Conservation (phyloP, 2,113 vertebrate species). For the Pholis gunnellus region DNA sequence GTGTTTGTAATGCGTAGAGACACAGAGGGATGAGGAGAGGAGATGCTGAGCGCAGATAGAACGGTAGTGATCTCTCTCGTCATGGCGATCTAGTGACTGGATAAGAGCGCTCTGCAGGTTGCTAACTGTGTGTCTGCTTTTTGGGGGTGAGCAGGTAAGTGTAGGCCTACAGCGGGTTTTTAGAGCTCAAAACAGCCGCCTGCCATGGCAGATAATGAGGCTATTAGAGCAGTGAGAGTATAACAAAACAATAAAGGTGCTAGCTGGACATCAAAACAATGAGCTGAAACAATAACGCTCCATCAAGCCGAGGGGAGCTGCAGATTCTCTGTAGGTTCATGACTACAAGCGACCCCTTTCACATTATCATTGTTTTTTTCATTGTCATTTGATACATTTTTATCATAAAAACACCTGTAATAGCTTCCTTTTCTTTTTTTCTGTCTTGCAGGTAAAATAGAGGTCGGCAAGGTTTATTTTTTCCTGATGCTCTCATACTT, state of each 20-base stretch:
- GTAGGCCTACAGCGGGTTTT: not conserved
- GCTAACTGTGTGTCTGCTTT: no score
- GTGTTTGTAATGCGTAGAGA: no score
- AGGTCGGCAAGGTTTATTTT: conserved; percentile 24
- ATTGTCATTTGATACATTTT: not conserved
- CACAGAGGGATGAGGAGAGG: no score
- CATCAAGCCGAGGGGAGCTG: not conserved
- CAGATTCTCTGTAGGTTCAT: not conserved
- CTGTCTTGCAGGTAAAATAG: conserved; percentile 24
- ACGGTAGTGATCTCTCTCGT: no score
- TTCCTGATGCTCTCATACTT: not conserved
- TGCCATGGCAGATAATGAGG: not conserved
- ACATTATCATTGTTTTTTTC: not conserved
- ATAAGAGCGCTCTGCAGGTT: no score
- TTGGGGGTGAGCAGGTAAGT: no score
- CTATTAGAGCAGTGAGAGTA: not conserved
- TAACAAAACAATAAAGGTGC: not conserved
- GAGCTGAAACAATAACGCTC: not conserved
- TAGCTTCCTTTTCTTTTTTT: not conserved
- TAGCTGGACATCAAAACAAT: not conserved
- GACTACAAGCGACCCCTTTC: not conserved
- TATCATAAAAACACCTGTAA: not conserved
- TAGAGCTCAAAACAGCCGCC: not conserved
- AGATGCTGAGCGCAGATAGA: no score
- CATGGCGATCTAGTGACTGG: no score